Base-by-base conservation (phyloP, 1,140 invertebrate species). In the Lithobius niger region DNA sequence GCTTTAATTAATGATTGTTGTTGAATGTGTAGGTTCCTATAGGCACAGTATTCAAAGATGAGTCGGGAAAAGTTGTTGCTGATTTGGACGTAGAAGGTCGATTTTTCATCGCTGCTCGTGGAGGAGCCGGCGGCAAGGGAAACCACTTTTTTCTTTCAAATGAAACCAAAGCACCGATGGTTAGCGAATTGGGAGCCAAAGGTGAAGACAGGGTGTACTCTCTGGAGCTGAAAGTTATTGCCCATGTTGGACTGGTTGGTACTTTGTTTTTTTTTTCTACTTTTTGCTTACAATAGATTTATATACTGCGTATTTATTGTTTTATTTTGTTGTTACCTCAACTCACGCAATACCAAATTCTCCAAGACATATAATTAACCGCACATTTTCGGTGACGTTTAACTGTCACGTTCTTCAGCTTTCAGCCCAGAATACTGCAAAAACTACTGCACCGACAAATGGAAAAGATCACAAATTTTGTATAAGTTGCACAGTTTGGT, bases 111-210 rank as follows among this genome's bases (percentile, higher is more conserved):
- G 93, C 85, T 13, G 93, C 95, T 13, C 70, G 91, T 63, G 96
- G 96, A 1, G 96, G 96, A 24, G 82, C 87, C 1, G 96, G 96
- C 3, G 96, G 96, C 0, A 84, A 86, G 69, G 96, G 96, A 3
- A 99, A 99, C 73, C 74, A 82, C 53, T 97, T 87, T 73, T 99
- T 97, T 68, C 75, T 84, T 21, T 82, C 83, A 0, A 82, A 86
- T 63, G 79, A 78, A 19, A 77, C 88, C 59, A 84, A 94, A 65
- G 77, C 84, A 25, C 96, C 96, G 3, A 70, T 79, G 57, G 77
- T 94, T 57, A 86, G 86, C 27, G 94, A 99, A 71, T 77, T 79
- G 64, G 96, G 96, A 1, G 95, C 84, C 0, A 28, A 63, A 10
- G 96, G 95, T 2, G 93, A 99, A 74, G 71, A 73, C 3, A 65